Percentiles rank a stretch among this genome's conserved stretches.
Conservation (phyloP, 2,113 vertebrate species). For the Atherinomorus stipes region DNA sequence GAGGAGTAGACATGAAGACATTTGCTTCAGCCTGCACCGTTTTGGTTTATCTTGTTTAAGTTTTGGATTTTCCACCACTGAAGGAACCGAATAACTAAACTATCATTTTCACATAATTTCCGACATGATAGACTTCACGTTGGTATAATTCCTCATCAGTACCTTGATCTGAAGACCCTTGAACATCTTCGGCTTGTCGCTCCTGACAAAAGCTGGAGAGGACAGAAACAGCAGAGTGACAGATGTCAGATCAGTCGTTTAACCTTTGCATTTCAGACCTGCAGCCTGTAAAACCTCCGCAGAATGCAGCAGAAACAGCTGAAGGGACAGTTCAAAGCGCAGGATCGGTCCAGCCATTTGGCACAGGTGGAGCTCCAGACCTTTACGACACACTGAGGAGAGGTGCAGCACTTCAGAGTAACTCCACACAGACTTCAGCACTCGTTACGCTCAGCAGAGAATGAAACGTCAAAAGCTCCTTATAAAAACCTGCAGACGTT, state of each 20-base stretch:
- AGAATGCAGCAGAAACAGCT: constrained; percentile 38
- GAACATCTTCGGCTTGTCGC: constrained; percentile 98
- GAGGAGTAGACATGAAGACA: too few species aligned
- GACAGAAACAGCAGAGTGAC: constrained; percentile 29
- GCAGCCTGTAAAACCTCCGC: constrained; percentile 23
- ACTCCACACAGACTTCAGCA: constrained; percentile 22
- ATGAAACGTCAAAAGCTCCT: constrained; percentile 32
- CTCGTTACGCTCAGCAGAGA: not conserved
- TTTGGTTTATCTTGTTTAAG: not conserved
- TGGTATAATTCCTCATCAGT: constrained; percentile 20
- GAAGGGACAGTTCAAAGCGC: too few species aligned
- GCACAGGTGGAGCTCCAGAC: constrained; percentile 35
- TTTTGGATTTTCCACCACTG: too few species aligned
- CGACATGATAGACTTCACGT: not conserved
- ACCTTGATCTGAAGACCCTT: constrained; percentile 99
- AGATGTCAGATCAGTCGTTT: constrained; percentile 25
- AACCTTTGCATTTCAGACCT: constrained; percentile 15
- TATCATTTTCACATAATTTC: too few species aligned
- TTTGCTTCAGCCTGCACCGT: too few species aligned
- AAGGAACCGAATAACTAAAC: too few species aligned
- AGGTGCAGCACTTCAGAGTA: constrained; percentile 10
- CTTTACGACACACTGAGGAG: not conserved
- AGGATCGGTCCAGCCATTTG: constrained; percentile 55
- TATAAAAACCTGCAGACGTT: not conserved
- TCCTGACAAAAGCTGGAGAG: constrained; percentile 95